phyloP scores from a whole-genome alignment of 1,140 invertebrate genomes.

The Drosophila ironensis region DNA sequence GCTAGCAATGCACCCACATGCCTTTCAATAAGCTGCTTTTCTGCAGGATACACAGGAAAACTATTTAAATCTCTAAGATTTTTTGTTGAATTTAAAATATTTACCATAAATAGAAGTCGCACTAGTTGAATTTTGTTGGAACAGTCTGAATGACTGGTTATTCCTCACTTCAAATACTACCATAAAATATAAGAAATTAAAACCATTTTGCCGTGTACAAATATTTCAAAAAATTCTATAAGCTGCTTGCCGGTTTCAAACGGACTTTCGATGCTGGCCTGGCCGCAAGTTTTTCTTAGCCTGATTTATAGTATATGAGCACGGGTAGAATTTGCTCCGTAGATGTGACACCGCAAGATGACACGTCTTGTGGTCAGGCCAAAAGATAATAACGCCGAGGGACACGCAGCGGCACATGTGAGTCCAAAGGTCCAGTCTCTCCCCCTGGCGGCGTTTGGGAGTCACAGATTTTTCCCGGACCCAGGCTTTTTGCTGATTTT shows the following conservation, averaged over 20 bases:
- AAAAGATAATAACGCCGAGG: conserved; percentile 63
- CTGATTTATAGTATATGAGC: conserved; percentile 58
- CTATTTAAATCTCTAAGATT: no score
- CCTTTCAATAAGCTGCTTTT: conserved; percentile 62
- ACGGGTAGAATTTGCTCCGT: not conserved
- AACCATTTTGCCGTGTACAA: no score
- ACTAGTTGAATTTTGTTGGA: no score
- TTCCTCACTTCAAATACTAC: no score
- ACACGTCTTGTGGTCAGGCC: conserved; percentile 71
- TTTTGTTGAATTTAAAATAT: no score
- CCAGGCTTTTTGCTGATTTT: conserved; percentile 58
- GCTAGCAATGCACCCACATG: conserved; percentile 15
- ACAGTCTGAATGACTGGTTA: no score
- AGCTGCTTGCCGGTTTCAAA: conserved; percentile 51
- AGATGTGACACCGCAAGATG: conserved; percentile 47
- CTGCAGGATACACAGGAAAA: not conserved
- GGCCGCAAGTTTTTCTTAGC: conserved; percentile 36
- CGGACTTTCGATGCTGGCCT: conserved; percentile 13
- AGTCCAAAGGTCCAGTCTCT: conserved; percentile 1
- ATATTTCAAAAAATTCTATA: conserved; percentile 54
- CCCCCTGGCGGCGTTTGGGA: conserved; percentile 2
- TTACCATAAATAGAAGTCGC: no score
- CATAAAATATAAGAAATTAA: no score
- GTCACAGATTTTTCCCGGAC: conserved; percentile 30
- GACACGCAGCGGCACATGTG: conserved; percentile 8